A percentile compares a stretch with the other conserved stretches of the same genome.
Evolutionary conservation across 2,888 invertebrate species (phyloP).

Genomic region (Caenorhabditis wallacei): DNA sequence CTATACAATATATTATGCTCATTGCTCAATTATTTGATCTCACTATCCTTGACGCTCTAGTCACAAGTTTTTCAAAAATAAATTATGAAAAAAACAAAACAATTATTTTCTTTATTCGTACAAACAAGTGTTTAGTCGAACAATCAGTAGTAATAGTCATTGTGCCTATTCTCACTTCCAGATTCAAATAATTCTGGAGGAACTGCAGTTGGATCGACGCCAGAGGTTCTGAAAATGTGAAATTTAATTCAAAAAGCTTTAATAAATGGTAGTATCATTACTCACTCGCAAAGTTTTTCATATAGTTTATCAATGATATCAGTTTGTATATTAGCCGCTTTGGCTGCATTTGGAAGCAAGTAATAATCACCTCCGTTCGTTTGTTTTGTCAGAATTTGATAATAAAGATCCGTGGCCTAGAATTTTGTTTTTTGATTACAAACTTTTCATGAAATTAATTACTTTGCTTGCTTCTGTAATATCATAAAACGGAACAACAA

Average conservation of each 20-base stretch:
- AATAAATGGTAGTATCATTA: too few species aligned
- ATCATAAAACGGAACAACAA: conserved; percentile 61
- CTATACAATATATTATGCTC: too few species aligned
- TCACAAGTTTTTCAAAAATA: background rate
- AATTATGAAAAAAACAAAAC: background rate
- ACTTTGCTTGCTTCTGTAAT: conserved; percentile 10
- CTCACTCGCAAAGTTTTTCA: conserved; percentile 53
- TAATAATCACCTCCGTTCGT: conserved; percentile 15
- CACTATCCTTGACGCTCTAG: background rate
- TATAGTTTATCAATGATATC: conserved; percentile 20
- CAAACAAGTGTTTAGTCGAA: conserved; percentile 44
- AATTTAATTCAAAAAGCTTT: background rate
- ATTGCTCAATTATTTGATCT: background rate
- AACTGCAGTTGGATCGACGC: conserved; percentile 40
- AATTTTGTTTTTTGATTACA: too few species aligned
- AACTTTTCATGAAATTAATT: background rate
- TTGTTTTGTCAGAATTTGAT: conserved; percentile 10
- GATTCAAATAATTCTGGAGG: conserved; percentile 13
- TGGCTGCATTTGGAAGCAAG: conserved; percentile 41
- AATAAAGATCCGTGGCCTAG: conserved; percentile 37
- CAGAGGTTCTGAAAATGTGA: conserved; percentile 21
- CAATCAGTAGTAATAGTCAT: conserved; percentile 25
- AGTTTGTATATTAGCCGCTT: background rate
- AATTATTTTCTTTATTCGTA: conserved; percentile 39
- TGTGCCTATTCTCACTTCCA: conserved; percentile 32